These are phyloP conservation scores for Araneus ventricosus DNA, from an alignment of 1,140 invertebrate species.

Conservation along the genomic window DNA sequence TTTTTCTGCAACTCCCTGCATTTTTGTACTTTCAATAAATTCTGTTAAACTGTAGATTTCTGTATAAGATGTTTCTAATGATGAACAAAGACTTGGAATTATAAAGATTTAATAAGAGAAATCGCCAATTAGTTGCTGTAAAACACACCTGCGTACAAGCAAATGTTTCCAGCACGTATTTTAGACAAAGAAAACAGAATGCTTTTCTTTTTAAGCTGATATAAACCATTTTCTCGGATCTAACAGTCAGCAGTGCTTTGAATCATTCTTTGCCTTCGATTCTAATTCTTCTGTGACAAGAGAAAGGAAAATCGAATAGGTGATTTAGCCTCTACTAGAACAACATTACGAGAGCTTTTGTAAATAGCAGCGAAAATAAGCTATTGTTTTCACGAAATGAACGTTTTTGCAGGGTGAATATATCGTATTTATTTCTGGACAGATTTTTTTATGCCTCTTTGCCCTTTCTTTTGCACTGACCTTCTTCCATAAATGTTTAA, in stretches of 20 bases:
- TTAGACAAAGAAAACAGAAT: slow-evolving; percentile 3
- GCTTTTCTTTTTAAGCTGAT: background rate
- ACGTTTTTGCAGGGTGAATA: background rate
- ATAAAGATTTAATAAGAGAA: too few species aligned
- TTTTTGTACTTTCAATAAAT: too few species aligned
- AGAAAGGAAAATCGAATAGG: slow-evolving; percentile 12
- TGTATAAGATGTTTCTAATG: too few species aligned
- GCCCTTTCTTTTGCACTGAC: background rate
- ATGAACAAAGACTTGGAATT: too few species aligned
- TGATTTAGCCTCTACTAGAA: background rate
- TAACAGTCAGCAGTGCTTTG: background rate
- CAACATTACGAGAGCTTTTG: background rate
- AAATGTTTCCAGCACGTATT: background rate
- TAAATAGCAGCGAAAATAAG: background rate
- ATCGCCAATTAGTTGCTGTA: too few species aligned
- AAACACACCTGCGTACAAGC: too few species aligned
- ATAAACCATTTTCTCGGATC: background rate
- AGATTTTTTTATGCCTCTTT: background rate
- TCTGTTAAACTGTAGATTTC: too few species aligned
- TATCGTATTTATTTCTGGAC: background rate
- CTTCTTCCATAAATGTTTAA: background rate
- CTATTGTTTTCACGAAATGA: background rate
- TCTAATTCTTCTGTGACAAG: background rate
- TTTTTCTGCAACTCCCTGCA: too few species aligned
- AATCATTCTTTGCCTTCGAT: background rate